Base-by-base conservation (phyloP, 2,113 vertebrate species). In the Oenanthe oenanthe region DNA sequence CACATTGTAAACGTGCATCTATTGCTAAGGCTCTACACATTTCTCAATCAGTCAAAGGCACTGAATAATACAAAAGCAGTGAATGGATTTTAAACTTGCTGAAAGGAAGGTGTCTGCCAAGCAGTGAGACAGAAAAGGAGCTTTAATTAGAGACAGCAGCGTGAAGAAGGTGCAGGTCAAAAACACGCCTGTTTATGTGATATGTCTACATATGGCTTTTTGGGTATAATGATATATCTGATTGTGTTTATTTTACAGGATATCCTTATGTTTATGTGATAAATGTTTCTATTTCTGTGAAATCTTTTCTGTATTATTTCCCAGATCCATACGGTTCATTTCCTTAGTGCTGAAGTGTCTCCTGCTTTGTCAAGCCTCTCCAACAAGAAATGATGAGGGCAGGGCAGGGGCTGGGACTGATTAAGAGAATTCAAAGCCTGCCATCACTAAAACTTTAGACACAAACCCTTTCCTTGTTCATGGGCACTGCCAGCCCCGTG, bases 401-500 rank as follows among this genome's bases (percentile, higher is more conserved):
- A 29, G 38, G 20, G 34, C 19, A 42, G 24, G 42, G 22, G 15
- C 34, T 60, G 19, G 31, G 58, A 34, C 10, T 53, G 56, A 24
- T 1, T 31, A 87, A 74, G 48, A 74, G 62, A 50, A 72, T 20
- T 60, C 43, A 66, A 48, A 82, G 19, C 10, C 45, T 50, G 66
- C 45, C 51, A 13, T 8, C 36, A 22, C 56, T 26, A 34, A 47
- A 68, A 40, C 25, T 26, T 22, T 10, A 51, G 73, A 25, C 68
- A 60, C 7, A 36, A 68, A 36, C 15, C 45, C 34, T 29, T 68
- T 78, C 51, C 51, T 31, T 3, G 3, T 12, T 65, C 5, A 3
- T 6, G 25, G 1, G 2, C 5, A 0, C 34, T n/a, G 47, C 3
- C 45, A 48, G 63, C 17, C 14, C 7, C 1, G 4, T 5, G 61